A percentile compares a stretch with the other conserved stretches of the same genome.
These are phyloP conservation scores for Hemistola chrysoprasaria DNA, from an alignment of 2,888 invertebrate genomes.

Conservation along the genomic window DNA sequence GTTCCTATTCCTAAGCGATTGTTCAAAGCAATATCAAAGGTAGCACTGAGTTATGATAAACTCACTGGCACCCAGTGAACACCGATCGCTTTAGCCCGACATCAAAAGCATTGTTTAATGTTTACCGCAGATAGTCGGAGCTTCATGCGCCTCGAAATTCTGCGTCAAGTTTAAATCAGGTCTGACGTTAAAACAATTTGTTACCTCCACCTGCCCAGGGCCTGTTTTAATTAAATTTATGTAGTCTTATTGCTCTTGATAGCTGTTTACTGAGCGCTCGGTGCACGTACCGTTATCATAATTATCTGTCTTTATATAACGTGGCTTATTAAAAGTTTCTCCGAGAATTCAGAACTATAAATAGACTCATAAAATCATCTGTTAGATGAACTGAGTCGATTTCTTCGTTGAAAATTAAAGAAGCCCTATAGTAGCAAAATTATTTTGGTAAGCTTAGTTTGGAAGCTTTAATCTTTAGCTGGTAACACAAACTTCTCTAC, in stretches of 20 bases:
- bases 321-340: background rate
- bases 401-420: no score
- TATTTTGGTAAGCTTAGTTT: no score
- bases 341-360: no score
- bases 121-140: conserved; percentile 15
- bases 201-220: conserved; percentile 40
- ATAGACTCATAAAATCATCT: no score
- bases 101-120: conserved; percentile 20
- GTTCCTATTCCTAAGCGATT: no score
- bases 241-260: conserved; percentile 44
- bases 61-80: no score
- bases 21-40: background rate
- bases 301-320: background rate
- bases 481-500: no score
- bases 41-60: background rate
- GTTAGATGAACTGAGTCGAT: no score
- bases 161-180: conserved; percentile 43
- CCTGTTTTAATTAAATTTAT: conserved; percentile 54
- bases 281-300: no score
- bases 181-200: conserved; percentile 38
- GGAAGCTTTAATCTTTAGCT: no score
- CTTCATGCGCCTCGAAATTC: conserved; percentile 35
- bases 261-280: conserved; percentile 33
- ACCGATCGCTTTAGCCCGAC: background rate
- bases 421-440: no score